phyloP scores from a whole-genome alignment of 2,888 invertebrate species.

The Cremastinae sp. region DNA sequence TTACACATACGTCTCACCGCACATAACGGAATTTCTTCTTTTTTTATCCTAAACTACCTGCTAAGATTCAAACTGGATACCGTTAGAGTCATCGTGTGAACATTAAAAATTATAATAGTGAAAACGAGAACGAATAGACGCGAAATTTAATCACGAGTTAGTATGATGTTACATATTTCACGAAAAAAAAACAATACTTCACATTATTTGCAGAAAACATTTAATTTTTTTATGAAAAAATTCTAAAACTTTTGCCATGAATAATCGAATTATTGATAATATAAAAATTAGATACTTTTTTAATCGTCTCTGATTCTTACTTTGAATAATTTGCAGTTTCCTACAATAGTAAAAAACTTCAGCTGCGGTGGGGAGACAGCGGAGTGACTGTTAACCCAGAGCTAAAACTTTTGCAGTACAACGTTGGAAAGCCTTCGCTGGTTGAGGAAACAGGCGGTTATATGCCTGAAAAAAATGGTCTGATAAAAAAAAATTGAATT shows the following conservation, averaged over 20 bases:
- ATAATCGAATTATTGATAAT: too few relatives aligned
- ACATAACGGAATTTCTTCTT: slow-evolving; percentile 40
- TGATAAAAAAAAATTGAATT: slow-evolving; percentile 46
- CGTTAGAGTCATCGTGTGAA: slow-evolving; percentile 32
- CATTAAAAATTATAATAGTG: slow-evolving; percentile 4
- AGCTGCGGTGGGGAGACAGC: slow-evolving; percentile 88
- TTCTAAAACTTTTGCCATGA: not conserved
- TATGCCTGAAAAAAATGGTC: slow-evolving; percentile 89
- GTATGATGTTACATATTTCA: too few relatives aligned
- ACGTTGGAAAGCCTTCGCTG: slow-evolving; percentile 87
- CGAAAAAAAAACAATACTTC: too few relatives aligned
- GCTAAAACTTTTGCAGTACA: slow-evolving; percentile 89
- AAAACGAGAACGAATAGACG: slow-evolving; percentile 2
- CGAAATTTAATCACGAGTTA: too few relatives aligned
- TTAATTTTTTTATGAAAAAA: not conserved
- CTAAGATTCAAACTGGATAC: slow-evolving; percentile 9
- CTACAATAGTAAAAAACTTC: slow-evolving; percentile 89
- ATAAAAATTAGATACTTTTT: too few relatives aligned
- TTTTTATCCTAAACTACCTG: slow-evolving; percentile 10
- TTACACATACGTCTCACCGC: slow-evolving; percentile 12
- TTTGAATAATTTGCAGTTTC: slow-evolving; percentile 90
- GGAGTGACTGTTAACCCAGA: slow-evolving; percentile 91
- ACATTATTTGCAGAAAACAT: too few relatives aligned
- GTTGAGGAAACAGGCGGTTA: slow-evolving; percentile 88
- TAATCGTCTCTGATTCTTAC: too few relatives aligned